These are phyloP conservation scores for Buteo buteo DNA, from an alignment of 2,113 vertebrate species.

Conservation along the genomic window DNA sequence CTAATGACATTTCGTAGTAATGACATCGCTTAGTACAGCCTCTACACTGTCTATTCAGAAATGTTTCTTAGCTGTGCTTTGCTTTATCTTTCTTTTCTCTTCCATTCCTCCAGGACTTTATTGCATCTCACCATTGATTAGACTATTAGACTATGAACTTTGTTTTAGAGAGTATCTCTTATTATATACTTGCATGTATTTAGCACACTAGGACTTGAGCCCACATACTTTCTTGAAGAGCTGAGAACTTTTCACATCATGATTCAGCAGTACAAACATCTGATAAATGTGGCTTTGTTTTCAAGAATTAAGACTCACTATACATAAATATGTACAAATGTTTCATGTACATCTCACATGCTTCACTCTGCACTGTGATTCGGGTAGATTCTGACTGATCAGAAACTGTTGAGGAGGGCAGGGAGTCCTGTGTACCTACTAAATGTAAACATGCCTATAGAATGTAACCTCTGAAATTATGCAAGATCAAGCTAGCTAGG, in stretches of 20 bases:
- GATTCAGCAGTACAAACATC: neutral
- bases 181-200: neutral
- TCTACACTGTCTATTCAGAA: neutral
- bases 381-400: neutral
- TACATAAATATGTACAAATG: neutral
- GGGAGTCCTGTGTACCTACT: neutral
- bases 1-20: neutral
- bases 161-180: neutral
- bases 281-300: neutral
- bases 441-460: neutral
- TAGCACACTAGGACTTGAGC: neutral
- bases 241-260: neutral
- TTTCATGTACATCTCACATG: neutral
- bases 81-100: neutral
- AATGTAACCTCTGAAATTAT: neutral
- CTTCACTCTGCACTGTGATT: neutral
- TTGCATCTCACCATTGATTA: neutral
- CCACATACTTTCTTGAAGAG: neutral
- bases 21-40: neutral
- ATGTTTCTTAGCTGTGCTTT: neutral
- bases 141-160: neutral
- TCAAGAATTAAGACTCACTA: neutral
- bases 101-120: neutral
- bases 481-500: neutral
- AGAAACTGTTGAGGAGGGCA: neutral